These are phyloP conservation scores for Prosapia bicincta DNA, from an alignment of 2,888 invertebrate genomes.

Conservation along the genomic window DNA sequence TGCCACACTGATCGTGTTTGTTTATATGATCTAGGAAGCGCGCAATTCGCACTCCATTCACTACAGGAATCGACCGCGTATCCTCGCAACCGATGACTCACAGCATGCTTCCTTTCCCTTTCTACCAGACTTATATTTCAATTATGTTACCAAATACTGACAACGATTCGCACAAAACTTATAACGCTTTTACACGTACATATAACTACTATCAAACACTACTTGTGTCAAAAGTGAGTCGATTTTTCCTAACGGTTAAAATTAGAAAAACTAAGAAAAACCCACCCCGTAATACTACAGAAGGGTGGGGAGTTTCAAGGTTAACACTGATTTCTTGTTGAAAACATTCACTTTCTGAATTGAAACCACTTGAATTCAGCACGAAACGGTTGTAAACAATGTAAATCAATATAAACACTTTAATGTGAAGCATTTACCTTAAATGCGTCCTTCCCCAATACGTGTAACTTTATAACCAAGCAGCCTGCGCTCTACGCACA, in stretches of 20 bases:
- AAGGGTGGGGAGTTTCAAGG: conserved; percentile 17
- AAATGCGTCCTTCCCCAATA: conserved; percentile 14
- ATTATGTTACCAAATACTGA: neutral
- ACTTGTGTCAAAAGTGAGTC: neutral
- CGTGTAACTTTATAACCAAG: neutral
- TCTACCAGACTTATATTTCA: neutral
- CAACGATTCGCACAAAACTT: neutral
- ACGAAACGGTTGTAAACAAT: neutral
- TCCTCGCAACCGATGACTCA: neutral
- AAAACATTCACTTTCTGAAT: conserved; percentile 5
- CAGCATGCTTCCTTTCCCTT: neutral
- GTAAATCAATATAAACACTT: neutral
- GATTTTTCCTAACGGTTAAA: neutral
- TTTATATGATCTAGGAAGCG: neutral
- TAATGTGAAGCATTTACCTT: conserved; percentile 10
- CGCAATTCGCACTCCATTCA: neutral
- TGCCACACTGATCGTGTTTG: neutral
- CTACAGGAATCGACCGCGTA: neutral
- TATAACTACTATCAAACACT: neutral
- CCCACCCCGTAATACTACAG: neutral
- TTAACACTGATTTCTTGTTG: neutral
- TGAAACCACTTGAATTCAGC: neutral
- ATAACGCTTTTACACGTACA: neutral
- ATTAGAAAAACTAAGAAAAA: neutral
- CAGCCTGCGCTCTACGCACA: conserved; percentile 15